A percentile compares a stretch with the other conserved stretches of the same genome.
These are phyloP conservation scores for Ctena decussata DNA, from an alignment of 2,888 invertebrate genomes.

Conservation along the genomic window DNA sequence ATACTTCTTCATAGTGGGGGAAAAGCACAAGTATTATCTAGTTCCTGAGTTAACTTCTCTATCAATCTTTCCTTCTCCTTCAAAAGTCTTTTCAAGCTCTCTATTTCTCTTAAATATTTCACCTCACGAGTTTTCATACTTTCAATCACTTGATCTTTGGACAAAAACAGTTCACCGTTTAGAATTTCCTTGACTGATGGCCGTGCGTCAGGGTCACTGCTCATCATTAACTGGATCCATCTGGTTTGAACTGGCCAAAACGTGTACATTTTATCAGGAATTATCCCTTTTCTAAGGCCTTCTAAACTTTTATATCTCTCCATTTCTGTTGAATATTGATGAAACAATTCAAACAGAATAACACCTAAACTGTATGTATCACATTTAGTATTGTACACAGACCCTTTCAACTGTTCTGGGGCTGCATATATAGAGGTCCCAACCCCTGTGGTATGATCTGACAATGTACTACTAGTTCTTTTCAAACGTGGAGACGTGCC, in stretches of 20 bases:
- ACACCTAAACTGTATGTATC: constrained; percentile 95
- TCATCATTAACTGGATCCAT: constrained; percentile 72
- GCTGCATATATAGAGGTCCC: constrained; percentile 94
- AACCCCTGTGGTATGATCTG: constrained; percentile 88
- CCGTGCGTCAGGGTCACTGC: constrained; percentile 61
- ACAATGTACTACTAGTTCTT: constrained; percentile 46
- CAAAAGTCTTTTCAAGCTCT: constrained; percentile 56
- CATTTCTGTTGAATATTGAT: constrained; percentile 92
- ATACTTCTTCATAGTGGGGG: not conserved
- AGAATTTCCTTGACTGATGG: constrained; percentile 78
- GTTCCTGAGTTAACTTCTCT: constrained; percentile 21
- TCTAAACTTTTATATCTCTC: constrained; percentile 91
- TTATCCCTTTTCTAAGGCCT: constrained; percentile 66
- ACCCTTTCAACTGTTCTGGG: constrained; percentile 93
- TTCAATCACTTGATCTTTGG: constrained; percentile 78
- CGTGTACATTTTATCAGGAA: constrained; percentile 67
- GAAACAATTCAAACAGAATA: constrained; percentile 92
- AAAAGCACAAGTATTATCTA: not conserved
- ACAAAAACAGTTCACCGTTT: constrained; percentile 77
- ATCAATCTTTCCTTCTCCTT: constrained; percentile 52
- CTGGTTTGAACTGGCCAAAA: constrained; percentile 78
- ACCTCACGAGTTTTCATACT: constrained; percentile 52
- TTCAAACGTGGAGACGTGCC: constrained; percentile 24
- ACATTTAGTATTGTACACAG: constrained; percentile 92
- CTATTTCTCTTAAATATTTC: constrained; percentile 59